phyloP scores from a whole-genome alignment of 2,888 invertebrate genomes.

The Epinotia ramella region DNA sequence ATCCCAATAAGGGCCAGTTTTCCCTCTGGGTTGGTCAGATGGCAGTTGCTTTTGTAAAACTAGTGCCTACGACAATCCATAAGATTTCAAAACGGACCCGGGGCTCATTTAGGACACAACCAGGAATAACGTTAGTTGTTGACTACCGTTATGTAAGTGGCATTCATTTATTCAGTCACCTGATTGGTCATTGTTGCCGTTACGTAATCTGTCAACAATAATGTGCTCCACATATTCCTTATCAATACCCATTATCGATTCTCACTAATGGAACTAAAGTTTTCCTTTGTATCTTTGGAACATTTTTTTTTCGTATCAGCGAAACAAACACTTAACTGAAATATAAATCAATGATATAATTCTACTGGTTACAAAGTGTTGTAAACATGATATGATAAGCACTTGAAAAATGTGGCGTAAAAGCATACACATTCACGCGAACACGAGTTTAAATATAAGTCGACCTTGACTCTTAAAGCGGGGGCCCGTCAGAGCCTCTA shows the following conservation, averaged over 20 bases:
- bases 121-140: not conserved
- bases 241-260: conserved; percentile 29
- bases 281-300: conserved; percentile 3
- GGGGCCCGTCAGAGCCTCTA: conserved; percentile 37
- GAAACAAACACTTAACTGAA: conserved; percentile 10
- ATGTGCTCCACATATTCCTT: conserved; percentile 30
- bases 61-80: no score
- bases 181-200: conserved; percentile 27
- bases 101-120: no score
- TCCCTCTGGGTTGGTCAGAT: no score
- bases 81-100: no score
- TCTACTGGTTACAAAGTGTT: not conserved
- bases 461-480: conserved; percentile 43
- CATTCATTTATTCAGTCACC: conserved; percentile 32
- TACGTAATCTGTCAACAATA: conserved; percentile 33
- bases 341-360: conserved; percentile 5
- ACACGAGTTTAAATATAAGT: conserved; percentile 32
- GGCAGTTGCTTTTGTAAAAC: no score
- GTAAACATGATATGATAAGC: conserved; percentile 22
- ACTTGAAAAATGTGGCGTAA: conserved; percentile 36
- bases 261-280: not conserved
- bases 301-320: not conserved
- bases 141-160: conserved; percentile 18
- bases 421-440: conserved; percentile 31
- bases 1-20: no score